phyloP scores from a whole-genome alignment of 2,888 invertebrate genomes.

The Norana najaformis region DNA sequence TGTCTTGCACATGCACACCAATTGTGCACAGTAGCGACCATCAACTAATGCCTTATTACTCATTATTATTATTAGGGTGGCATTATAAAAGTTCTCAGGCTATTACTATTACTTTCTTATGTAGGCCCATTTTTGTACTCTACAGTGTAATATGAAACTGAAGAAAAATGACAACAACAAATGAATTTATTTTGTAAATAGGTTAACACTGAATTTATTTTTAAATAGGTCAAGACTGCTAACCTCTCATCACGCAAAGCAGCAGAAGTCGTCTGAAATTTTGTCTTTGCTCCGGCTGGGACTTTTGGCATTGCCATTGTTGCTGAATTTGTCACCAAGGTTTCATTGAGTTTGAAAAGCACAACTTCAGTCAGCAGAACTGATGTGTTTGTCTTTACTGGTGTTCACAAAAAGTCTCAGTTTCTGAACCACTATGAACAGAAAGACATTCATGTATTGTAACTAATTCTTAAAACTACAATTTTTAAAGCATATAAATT shows the following conservation, averaged over 20 bases:
- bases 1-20: no score
- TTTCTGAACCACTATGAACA: background rate
- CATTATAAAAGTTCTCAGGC: no score
- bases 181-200: background rate
- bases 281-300: background rate
- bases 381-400: background rate
- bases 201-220: background rate
- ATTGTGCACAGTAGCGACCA: no score
- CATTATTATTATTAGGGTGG: no score
- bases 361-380: background rate
- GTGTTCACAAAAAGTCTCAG: background rate
- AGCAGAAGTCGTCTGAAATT: background rate
- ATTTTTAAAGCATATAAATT: background rate
- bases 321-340: background rate
- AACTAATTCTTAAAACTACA: background rate
- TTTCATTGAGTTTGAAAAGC: background rate
- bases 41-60: no score
- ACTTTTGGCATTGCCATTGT: background rate
- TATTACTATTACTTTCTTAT: no score
- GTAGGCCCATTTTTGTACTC: background rate
- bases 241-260: background rate
- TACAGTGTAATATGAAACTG: background rate
- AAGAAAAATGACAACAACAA: background rate
- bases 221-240: background rate
- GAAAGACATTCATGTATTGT: background rate